Evolutionary conservation across 2,113 vertebrate species (phyloP), one percentile per base, ranked within the genome.

Genomic region (Bubalus kerabau): DNA sequence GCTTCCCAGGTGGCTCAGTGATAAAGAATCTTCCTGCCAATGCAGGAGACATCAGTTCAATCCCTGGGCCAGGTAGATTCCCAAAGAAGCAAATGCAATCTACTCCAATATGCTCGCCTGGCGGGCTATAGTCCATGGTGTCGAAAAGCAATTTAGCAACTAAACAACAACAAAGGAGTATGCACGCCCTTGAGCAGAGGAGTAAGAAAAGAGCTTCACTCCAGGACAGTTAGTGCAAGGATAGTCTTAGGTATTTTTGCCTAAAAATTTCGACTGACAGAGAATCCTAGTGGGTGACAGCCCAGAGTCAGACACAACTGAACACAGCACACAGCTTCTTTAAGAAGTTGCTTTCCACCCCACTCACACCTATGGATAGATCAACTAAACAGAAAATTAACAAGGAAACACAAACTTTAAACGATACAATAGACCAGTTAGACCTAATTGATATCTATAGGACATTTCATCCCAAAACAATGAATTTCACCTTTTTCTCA

Each of bases 201-300:
- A 52, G 26, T 23, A 6, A 56, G 28, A 28, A 43, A 81, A 60
- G 32, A 43, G 26, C 54, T 59, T n/a, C 21, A 7, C 10, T 54
- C 30, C 14, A 1, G 10, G 48, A 8, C n/a, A 14, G 6, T 67
- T 10, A 30, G 4, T 16, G 6, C 4, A 28, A 15, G 24, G 24
- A 2, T 12, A 7, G 15, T 1, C 4, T 43, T 74, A 74, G 71
- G 36, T 43, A 24, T 74, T 24, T 40, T 43, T 24, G 71, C 19
- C 71, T 74, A 74, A 14, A 74, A 43, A 74, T 24, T 74, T 26
- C 36, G 3, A 43, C 0, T 0, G 71, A 74, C 71, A 74, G 36
- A 74, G 71, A 24, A 43, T 40, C 21, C 11, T 26, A 43, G 71
- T 24, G 21, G 21, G 36, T 43, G 36, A 43, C 6, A 3, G 71